Evolutionary conservation across 2,113 vertebrate species (phyloP), one percentile per base, ranked within the genome.

Genomic region (Drymodes brunneopygia): DNA sequence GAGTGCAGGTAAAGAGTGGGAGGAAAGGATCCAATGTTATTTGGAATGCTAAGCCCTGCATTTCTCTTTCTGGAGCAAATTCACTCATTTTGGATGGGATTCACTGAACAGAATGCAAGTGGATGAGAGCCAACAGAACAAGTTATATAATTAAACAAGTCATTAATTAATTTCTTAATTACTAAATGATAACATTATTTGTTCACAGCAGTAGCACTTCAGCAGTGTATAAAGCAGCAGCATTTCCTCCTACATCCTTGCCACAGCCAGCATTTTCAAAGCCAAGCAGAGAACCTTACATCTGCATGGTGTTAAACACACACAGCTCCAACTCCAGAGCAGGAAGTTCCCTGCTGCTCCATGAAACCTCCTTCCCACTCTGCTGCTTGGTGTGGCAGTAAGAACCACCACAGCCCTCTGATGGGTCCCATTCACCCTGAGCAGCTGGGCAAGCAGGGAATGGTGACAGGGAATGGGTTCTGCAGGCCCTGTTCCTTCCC

Each of bases 161-260:
- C 10, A 62, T 82, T 92, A 92, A 94, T 95, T 84, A 94, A 79
- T 92, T 94, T 91, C 70, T 94, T 92, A 92, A 92, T 95, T 86
- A 88, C 44, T 82, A 77, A 91, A 90, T 60, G 27, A 61, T 80
- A 86, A 58, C 60, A 70, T 91, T 73, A 77, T 94, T 95, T 83
- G 62, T 87, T 96, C 67, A 38, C 50, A 83, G 75, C 85, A 82
- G 87, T 73, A 85, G 57, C 78, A 45, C 22, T 95, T 81, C 70
- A 86, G 15, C 57, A 38, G 45, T 69, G 28, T 19, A 42, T n/a
- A 57, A 42, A 8, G 48, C 48, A 75, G 73, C 45, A 81, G 38
- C 51, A 50, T 82, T 83, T 94, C 56, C 58, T 79, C 45, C 47
- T 44, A 51, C 16, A n/a, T 56, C 57, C 45, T 80, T 77, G 22